These are phyloP conservation scores for Catocala nupta DNA, from an alignment of 2,888 invertebrate species.

Conservation along the genomic window DNA sequence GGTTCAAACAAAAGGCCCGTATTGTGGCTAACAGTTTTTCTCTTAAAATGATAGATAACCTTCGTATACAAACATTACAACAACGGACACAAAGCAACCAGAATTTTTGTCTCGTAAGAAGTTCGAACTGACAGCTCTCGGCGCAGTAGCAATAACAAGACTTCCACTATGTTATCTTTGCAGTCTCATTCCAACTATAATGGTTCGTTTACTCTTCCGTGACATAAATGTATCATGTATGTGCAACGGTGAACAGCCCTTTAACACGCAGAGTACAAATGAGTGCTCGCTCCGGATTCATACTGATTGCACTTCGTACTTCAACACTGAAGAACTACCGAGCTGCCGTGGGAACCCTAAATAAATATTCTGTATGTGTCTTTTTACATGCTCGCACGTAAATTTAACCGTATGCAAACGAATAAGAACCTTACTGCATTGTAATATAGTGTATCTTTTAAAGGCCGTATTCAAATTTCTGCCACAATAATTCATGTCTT, in stretches of 20 bases:
- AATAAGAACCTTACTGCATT: not conserved
- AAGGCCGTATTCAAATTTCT: not conserved
- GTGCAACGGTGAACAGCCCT: slow-evolving; percentile 6
- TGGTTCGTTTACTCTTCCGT: not conserved
- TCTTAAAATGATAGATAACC: no score
- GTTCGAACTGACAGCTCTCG: no score
- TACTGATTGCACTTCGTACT: slow-evolving; percentile 12
- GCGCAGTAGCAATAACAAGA: no score
- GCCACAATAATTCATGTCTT: slow-evolving; percentile 1
- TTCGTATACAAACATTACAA: no score
- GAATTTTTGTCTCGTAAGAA: no score
- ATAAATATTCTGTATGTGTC: slow-evolving; percentile 34
- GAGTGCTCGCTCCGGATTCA: slow-evolving; percentile 16
- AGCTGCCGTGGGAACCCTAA: slow-evolving; percentile 28
- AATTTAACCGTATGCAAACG: no score
- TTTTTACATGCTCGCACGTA: slow-evolving; percentile 8
- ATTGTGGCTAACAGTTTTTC: no score
- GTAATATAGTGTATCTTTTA: not conserved
- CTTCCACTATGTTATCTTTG: no score
- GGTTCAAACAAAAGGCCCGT: no score
- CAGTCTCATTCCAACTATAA: no score
- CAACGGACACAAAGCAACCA: no score
- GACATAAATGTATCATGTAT: slow-evolving; percentile 1
- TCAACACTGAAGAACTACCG: slow-evolving; percentile 14
- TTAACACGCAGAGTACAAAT: slow-evolving; percentile 13